Percentiles rank a stretch among this genome's conserved stretches.
phyloP scores from a whole-genome alignment of 2,888 invertebrate genomes.

The Cheilosia scutellata region DNA sequence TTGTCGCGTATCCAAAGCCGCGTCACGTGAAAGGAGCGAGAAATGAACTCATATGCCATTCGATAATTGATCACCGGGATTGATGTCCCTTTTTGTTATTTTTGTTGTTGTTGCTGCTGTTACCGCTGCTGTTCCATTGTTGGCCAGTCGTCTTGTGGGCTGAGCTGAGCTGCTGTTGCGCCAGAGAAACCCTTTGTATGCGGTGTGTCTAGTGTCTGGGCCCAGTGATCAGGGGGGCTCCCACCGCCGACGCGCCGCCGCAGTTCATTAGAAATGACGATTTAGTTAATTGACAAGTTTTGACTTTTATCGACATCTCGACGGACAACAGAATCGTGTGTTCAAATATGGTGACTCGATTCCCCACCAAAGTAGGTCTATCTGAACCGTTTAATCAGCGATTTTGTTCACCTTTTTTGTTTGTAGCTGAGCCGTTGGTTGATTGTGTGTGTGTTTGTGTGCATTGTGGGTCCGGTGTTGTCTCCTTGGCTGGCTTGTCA shows the following conservation, averaged over 20 bases:
- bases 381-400: slow-evolving; percentile 73
- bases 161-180: neutral
- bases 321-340: slow-evolving; percentile 76
- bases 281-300: slow-evolving; percentile 77
- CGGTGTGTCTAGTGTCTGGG: slow-evolving; percentile 5
- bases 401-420: slow-evolving; percentile 56
- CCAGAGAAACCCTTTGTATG: slow-evolving; percentile 40
- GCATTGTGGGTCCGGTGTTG: slow-evolving; percentile 53
- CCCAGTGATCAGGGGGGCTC: slow-evolving; percentile 11
- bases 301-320: slow-evolving; percentile 76
- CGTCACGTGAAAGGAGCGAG: slow-evolving; percentile 75
- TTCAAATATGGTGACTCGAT: slow-evolving; percentile 73
- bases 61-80: slow-evolving; percentile 75
- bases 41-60: slow-evolving; percentile 75
- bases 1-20: slow-evolving; percentile 69
- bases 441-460: neutral
- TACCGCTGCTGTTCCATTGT: slow-evolving; percentile 63
- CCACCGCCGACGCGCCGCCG: slow-evolving; percentile 46
- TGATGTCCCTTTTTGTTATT: slow-evolving; percentile 63
- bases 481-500: slow-evolving; percentile 66
- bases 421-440: slow-evolving; percentile 21
- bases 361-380: slow-evolving; percentile 69
- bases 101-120: neutral
- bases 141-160: slow-evolving; percentile 27
- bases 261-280: slow-evolving; percentile 76